Conservation (phyloP, 2,888 invertebrate genomes). For the Erebia epiphron region DNA sequence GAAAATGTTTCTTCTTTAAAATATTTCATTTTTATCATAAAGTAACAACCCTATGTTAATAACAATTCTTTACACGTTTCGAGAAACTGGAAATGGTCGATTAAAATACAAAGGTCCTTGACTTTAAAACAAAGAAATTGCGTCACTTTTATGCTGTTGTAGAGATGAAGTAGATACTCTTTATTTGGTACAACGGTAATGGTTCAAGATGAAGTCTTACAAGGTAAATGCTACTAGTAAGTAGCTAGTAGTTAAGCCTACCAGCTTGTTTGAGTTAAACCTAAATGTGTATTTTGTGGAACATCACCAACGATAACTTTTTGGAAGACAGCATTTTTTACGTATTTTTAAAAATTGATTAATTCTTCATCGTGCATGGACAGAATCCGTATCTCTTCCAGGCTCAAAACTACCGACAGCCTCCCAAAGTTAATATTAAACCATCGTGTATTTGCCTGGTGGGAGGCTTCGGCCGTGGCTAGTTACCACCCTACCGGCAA, state of each 20-base stretch:
- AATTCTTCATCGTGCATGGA: no score
- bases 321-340: no score
- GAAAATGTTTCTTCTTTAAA: background rate
- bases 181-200: slow-evolving; percentile 3
- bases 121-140: slow-evolving; percentile 52
- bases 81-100: slow-evolving; percentile 59
- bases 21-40: background rate
- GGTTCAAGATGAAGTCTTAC: background rate
- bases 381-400: background rate
- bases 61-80: slow-evolving; percentile 61
- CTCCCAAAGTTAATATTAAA: no score
- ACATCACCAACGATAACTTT: background rate
- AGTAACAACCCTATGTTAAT: slow-evolving; percentile 36
- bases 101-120: slow-evolving; percentile 63
- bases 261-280: background rate
- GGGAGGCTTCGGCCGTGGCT: no score
- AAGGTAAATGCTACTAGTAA: background rate
- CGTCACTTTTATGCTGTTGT: slow-evolving; percentile 35
- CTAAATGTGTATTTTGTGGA: background rate
- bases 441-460: no score
- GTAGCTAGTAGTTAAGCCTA: no score
- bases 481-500: no score
- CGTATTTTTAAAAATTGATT: no score
- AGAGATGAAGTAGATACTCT: slow-evolving; percentile 11
- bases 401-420: background rate